These are phyloP conservation scores for Spea hammondii DNA, from an alignment of 2,797 vertebrate genomes.

Conservation along the genomic window DNA sequence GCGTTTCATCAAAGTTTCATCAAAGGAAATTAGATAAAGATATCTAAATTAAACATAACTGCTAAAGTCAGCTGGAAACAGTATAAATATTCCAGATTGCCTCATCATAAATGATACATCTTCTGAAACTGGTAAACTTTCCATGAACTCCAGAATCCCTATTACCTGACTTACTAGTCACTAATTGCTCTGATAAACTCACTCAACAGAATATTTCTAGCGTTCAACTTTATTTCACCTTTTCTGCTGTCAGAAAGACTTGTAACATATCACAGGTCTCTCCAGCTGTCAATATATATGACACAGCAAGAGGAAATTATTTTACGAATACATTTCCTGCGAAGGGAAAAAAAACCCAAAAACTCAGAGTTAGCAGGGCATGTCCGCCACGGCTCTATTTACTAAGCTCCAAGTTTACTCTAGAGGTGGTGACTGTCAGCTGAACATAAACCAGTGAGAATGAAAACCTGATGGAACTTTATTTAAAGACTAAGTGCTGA, in stretches of 20 bases:
- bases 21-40: conserved; percentile 52
- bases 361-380: conserved; percentile 24
- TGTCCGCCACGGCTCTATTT: not conserved
- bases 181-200: conserved; percentile 51
- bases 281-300: conserved; percentile 48
- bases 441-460: not conserved
- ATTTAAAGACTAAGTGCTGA: too few relatives aligned
- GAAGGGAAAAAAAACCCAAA: conserved; percentile 23
- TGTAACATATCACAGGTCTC: conserved; percentile 45
- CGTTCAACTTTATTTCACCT: conserved; percentile 50
- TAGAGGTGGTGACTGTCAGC: not conserved
- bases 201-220: conserved; percentile 41
- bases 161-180: conserved; percentile 50
- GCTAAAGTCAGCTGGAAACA: conserved; percentile 49
- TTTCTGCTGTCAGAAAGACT: conserved; percentile 33
- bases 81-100: conserved; percentile 47
- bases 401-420: not conserved
- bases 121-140: conserved; percentile 52
- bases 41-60: conserved; percentile 52
- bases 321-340: conserved; percentile 31
- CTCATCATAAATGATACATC: conserved; percentile 52
- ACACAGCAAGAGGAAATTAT: conserved; percentile 38
- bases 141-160: conserved; percentile 38
- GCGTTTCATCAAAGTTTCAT: conserved; percentile 51
- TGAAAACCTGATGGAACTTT: too few relatives aligned